Evolutionary conservation across 2,888 invertebrate genomes (phyloP), one percentile per base, ranked within the genome.

Genomic region (Erpobdella octoculata): DNA sequence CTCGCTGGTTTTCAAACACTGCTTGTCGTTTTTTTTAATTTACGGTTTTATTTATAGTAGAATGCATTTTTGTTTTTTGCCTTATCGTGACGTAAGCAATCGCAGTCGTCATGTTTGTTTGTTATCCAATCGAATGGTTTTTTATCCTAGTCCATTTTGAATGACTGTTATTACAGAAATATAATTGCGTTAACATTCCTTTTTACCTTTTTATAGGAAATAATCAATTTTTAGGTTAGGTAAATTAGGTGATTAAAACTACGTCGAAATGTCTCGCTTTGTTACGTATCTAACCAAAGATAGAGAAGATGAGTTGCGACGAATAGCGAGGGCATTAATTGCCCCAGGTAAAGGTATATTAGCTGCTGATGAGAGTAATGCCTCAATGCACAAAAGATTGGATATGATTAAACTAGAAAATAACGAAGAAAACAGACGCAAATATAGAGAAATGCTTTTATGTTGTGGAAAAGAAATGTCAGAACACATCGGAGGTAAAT

Each of bases 301-400:
- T 83, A 88, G 92, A 79, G 91, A 93, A 85, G 89, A 90, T 80
- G 94, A 95, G 86, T 88, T 96, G 76, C 88, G 86, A 79, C 87
- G 88, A 80, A 94, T 93, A 81, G 95, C 95, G 71, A 88, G 91
- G 80, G 89, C 90, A 77, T 93, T 96, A 79, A 91, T 92, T 9
- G 89, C 91, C 70, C 91, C 92, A 37, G 95, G 95, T 80, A 95
- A 93, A 85, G 96, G 96, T 78, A 95, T 97, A 83, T 87, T 97
- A 77, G 97, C 97, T 77, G 97, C 96, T 78, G 97, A 98, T 86
- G 97, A 98, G 85, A 93, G 94, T 73, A 92, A 92, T 74, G 86
- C 86, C 80, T 92, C 92, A 72, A 91, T 92, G 87, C 92, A 91
- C 79, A 93, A 93, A 84, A 88, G 92, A 79, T 87, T 93, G 75